Evolutionary conservation across 2,888 invertebrate species (phyloP).

Genomic region (Perdita meconis): DNA sequence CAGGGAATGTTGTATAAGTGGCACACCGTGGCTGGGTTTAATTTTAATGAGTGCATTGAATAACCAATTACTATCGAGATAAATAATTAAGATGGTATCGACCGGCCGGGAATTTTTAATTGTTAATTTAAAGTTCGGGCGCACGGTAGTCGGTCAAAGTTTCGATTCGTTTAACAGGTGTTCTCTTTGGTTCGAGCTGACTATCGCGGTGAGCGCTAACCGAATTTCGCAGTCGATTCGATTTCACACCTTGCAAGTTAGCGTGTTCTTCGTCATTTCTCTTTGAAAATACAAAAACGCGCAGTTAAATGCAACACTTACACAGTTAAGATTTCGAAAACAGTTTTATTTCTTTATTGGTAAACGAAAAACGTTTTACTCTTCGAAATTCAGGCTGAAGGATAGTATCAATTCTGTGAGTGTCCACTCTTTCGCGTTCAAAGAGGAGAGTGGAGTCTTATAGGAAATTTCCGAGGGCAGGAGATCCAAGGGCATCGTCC

Average conservation of each 20-base stretch:
- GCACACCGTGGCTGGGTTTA: slow-evolving; percentile 38
- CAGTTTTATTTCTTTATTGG: no score
- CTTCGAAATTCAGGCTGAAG: not conserved
- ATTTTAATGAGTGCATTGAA: slow-evolving; percentile 59
- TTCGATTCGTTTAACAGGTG: slow-evolving; percentile 12
- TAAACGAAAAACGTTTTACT: not conserved
- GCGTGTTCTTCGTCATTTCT: no score
- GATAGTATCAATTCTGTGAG: slow-evolving; percentile 5
- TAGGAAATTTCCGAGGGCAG: slow-evolving; percentile 14
- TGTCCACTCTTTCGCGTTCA: slow-evolving; percentile 4
- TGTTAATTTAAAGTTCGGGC: slow-evolving; percentile 19
- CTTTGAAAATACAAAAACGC: no score
- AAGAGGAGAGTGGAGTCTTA: not conserved
- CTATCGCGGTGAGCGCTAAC: not conserved
- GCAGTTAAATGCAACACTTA: no score
- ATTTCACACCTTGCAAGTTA: not conserved
- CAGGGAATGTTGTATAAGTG: slow-evolving; percentile 41
- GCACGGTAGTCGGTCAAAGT: not conserved
- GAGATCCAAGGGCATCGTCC: slow-evolving; percentile 3
- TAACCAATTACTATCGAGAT: slow-evolving; percentile 48
- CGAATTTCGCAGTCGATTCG: not conserved
- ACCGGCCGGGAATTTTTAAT: slow-evolving; percentile 13
- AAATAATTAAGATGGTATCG: slow-evolving; percentile 40
- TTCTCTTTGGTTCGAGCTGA: not conserved
- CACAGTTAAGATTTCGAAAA: no score